These are phyloP conservation scores for Heteronetta atricapilla DNA, from an alignment of 2,113 vertebrate genomes.

Conservation along the genomic window DNA sequence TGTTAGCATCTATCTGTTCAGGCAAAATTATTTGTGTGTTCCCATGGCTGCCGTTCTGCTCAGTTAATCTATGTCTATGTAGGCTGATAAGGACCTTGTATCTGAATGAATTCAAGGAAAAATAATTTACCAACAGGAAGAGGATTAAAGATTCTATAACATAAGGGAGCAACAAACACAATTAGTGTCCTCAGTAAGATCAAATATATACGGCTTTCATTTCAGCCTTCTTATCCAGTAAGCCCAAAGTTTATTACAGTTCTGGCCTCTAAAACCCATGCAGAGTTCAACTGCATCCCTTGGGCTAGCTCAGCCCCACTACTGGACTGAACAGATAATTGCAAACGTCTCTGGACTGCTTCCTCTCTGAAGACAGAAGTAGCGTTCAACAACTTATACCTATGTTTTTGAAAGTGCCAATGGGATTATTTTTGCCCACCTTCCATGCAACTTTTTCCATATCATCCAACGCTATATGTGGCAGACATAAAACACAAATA, in stretches of 20 bases:
- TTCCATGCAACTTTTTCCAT: neutral
- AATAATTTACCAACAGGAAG: neutral
- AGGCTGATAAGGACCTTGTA: neutral
- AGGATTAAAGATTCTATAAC: neutral
- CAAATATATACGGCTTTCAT: neutral
- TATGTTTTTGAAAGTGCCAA: neutral
- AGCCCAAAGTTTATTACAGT: neutral
- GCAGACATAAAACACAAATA: neutral
- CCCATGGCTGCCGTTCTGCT: rapidly evolving
- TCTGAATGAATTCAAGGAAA: neutral
- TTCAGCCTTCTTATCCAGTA: neutral
- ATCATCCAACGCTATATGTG: neutral
- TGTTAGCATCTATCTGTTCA: neutral
- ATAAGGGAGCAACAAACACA: neutral
- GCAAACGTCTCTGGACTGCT: neutral
- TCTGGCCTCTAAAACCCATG: neutral
- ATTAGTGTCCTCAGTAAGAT: neutral
- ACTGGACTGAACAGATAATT: neutral
- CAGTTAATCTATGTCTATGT: neutral
- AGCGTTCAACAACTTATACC: neutral
- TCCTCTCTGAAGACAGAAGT: neutral
- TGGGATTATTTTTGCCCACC: neutral
- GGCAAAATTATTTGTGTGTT: neutral
- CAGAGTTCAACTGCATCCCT: neutral
- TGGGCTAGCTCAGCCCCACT: neutral